These are phyloP conservation scores for Lontra canadensis DNA, from an alignment of 2,113 vertebrate species.

Conservation along the genomic window DNA sequence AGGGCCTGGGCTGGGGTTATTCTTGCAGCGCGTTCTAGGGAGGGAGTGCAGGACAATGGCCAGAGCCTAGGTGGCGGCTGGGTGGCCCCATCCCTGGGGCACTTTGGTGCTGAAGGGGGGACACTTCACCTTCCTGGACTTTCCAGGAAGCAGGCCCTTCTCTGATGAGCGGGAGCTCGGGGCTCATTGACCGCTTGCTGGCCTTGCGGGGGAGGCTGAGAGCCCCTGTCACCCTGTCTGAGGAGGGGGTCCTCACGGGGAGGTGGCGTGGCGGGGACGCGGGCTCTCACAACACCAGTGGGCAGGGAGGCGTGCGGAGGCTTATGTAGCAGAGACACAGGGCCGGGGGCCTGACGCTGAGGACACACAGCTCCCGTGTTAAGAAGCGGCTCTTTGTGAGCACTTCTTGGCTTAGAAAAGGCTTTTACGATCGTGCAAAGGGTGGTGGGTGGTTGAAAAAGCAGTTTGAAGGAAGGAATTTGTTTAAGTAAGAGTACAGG, in stretches of 20 bases:
- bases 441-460: constrained; percentile 18
- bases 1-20: not conserved
- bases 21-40: not conserved
- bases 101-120: not conserved
- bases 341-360: not conserved
- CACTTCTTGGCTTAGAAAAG: not conserved
- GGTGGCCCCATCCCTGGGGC: not conserved
- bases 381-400: constrained; percentile 22
- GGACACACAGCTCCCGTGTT: not conserved
- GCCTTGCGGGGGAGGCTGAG: not conserved
- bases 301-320: not conserved
- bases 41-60: not conserved
- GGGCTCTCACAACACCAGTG: not conserved
- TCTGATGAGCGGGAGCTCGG: not conserved
- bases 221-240: fast-evolving
- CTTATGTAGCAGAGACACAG: not conserved
- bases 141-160: not conserved
- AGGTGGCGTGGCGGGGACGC: fast-evolving
- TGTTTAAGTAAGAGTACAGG: constrained; percentile 6
- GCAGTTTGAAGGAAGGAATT: not conserved
- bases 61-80: not conserved
- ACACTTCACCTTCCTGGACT: not conserved
- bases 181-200: not conserved
- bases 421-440: constrained; percentile 18
- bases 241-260: not conserved